Conservation (phyloP, 2,888 invertebrate genomes). For the Drosophila algonquin region DNA sequence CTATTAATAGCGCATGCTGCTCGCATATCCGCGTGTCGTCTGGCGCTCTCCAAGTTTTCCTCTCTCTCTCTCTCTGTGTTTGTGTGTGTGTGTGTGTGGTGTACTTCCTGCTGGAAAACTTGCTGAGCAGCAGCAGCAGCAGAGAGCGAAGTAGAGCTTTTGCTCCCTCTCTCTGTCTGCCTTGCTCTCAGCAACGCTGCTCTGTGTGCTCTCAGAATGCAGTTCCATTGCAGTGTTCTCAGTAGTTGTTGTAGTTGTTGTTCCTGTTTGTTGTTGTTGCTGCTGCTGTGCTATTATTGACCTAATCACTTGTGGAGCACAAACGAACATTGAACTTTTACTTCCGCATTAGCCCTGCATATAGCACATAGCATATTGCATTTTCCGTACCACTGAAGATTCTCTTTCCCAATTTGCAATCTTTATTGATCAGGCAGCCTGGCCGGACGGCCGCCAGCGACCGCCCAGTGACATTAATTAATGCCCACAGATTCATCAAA, state of each 20-base stretch:
- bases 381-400: slow-evolving; percentile 14
- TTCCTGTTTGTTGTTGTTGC: slow-evolving; percentile 42
- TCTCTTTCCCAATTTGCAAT: slow-evolving; percentile 3
- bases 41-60: slow-evolving; percentile 18
- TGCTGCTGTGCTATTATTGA: slow-evolving; percentile 83
- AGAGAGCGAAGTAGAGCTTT: slow-evolving; percentile 51
- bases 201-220: slow-evolving; percentile 55
- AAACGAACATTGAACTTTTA: slow-evolving; percentile 84
- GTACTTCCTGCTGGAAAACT: slow-evolving; percentile 71
- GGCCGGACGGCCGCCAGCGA: slow-evolving; percentile 55
- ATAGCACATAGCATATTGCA: slow-evolving; percentile 55
- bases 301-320: slow-evolving; percentile 84
- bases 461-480: slow-evolving; percentile 79
- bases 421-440: slow-evolving; percentile 62
- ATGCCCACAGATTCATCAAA: slow-evolving; percentile 77
- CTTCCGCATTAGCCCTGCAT: slow-evolving; percentile 83
- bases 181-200: slow-evolving; percentile 1
- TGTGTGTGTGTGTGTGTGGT: slow-evolving; percentile 17
- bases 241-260: slow-evolving; percentile 43
- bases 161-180: slow-evolving; percentile 36
- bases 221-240: slow-evolving; percentile 51
- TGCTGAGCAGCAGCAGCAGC: slow-evolving; percentile 15
- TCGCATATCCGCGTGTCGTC: slow-evolving; percentile 61
- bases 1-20: slow-evolving; percentile 72
- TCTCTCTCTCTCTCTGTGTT: slow-evolving; percentile 6